Evolutionary conservation across 2,797 vertebrate species (phyloP), one percentile per base, ranked within the genome.

Genomic region (Neomorphus geoffroyi): DNA sequence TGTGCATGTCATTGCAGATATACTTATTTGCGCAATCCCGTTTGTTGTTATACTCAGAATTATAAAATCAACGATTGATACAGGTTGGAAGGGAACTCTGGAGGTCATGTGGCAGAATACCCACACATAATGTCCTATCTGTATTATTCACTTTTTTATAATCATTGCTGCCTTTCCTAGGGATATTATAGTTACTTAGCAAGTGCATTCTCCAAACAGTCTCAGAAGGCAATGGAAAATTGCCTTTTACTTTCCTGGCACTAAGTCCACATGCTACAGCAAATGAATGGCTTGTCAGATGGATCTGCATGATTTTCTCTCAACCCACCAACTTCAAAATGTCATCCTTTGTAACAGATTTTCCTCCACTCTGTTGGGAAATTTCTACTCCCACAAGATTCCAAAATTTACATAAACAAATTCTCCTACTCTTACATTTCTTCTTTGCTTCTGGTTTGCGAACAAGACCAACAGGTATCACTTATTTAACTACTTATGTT

Each of bases 311-410:
- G 60, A 91, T 93, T 84, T 95, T 88, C 28, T 37, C 41, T 74
- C 62, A 93, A 48, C 77, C 56, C 86, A 96, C 61, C 23, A 43
- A 62, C 48, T 92, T 93, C 64, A 77, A 96, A 96, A 95, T 92
- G 83, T 87, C 95, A 96, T 53, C 48, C 67, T 95, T 92, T 85
- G 28, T 87, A 94, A 83, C 86, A 96, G 88, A 85, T 95, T 95
- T 95, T 93, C n/a, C 50, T 89, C 71, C 74, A 13, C 53, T 95
- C 60, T 94, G 90, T 96, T 93, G 84, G 88, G 74, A 95, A 96
- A 96, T 95, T 94, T 96, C 71, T 71, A 91, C 90, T 95, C 94
- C 95, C 64, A 87, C 78, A 0, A 71, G 57, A 35, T 67, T 94
- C 89, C 48, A 82, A 73, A 94, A 93, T 91, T 88, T 92, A 70